Percentiles rank a stretch among this genome's conserved stretches.
These are phyloP conservation scores for Drosophila equinoxialis DNA, from an alignment of 1,140 invertebrate species.

Conservation along the genomic window DNA sequence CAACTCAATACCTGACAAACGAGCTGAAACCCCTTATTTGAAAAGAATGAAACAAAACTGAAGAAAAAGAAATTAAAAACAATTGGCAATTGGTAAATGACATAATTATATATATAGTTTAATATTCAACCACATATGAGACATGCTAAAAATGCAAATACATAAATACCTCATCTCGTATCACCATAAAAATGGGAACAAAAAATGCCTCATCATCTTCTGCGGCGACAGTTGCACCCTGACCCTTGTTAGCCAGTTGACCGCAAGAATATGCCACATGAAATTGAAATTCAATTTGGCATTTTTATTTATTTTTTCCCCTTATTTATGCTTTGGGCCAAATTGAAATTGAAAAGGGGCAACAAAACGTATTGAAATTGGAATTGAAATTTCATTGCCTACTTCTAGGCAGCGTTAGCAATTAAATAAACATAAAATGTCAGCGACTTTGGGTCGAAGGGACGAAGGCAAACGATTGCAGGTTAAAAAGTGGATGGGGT, in stretches of 20 bases:
- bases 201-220: conserved; percentile 45
- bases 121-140: conserved; percentile 37
- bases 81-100: conserved; percentile 50
- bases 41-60: conserved; percentile 32
- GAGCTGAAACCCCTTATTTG: conserved; percentile 32
- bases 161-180: neutral
- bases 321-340: conserved; percentile 29
- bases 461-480: conserved; percentile 49
- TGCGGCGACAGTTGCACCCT: conserved; percentile 29
- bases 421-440: conserved; percentile 76
- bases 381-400: conserved; percentile 67
- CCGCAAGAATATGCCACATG: conserved; percentile 62
- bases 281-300: conserved; percentile 56
- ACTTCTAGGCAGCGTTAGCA: conserved; percentile 42
- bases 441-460: conserved; percentile 64
- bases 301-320: neutral
- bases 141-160: conserved; percentile 17
- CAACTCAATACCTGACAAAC: neutral
- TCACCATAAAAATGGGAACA: conserved; percentile 36
- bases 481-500: neutral
- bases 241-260: conserved; percentile 53
- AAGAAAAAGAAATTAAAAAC: conserved; percentile 27
- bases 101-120: conserved; percentile 51
- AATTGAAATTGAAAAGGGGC: conserved; percentile 62
- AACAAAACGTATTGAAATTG: conserved; percentile 46